phyloP scores from a whole-genome alignment of 2,113 vertebrate genomes.

The Onychostoma macrolepis region DNA sequence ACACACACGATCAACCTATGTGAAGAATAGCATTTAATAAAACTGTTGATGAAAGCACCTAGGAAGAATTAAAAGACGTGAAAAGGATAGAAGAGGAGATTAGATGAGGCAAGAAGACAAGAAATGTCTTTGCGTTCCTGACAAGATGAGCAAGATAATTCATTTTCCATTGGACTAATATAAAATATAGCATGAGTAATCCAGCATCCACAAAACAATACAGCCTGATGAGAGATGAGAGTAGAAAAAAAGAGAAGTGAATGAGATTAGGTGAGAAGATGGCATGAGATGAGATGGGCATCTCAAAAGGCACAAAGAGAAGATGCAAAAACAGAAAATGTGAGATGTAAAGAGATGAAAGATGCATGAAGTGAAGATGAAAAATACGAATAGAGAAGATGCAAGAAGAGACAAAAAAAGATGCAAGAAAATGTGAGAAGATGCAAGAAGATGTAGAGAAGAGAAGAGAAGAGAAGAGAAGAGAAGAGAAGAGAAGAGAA shows the following conservation, averaged over 20 bases:
- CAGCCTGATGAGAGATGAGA: conserved; percentile 44
- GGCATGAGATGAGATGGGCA: background rate
- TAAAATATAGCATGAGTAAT: conserved; percentile 59
- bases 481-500: background rate
- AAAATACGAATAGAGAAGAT: background rate
- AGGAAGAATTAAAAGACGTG: background rate
- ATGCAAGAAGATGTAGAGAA: background rate
- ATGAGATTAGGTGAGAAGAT: background rate
- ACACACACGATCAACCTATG: conserved; percentile 1
- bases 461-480: background rate
- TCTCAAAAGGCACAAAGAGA: too few species aligned
- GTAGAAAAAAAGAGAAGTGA: too few species aligned
- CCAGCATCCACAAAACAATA: conserved; percentile 60
- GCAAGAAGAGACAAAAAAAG: background rate
- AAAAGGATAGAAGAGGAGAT: background rate
- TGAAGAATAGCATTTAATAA: background rate
- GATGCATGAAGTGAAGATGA: background rate
- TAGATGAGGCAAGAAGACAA: background rate
- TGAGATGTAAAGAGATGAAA: background rate
- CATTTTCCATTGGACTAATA: conserved; percentile 62
- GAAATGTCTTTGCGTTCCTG: conserved; percentile 31
- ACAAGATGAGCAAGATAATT: conserved; percentile 59
- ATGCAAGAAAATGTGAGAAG: background rate
- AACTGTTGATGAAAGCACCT: background rate
- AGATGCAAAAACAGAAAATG: too few species aligned